Evolutionary conservation across 1,140 invertebrate genomes (phyloP), one percentile per base, ranked within the genome.

Genomic region (Micrasema minimum): DNA sequence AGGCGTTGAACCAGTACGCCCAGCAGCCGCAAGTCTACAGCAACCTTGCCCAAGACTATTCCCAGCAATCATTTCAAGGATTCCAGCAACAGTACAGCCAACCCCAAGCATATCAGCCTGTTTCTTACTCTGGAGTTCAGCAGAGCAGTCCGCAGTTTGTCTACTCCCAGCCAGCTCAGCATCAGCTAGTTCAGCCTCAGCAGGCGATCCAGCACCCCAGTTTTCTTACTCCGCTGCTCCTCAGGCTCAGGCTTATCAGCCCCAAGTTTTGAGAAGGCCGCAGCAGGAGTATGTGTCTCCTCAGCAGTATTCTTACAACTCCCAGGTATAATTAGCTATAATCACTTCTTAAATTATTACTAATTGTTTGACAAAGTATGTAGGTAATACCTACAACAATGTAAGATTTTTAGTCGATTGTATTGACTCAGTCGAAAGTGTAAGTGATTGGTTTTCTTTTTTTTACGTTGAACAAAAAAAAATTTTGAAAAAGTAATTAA

Each of bases 1-100:
- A 41, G 2, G 31, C 16, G 48, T 45, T 41, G 11, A 38, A 55
- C 11, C 72, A 55, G 9, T 61, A 69, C 46, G n/a, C 50, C 0
- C 53, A 50, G 9, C 68, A 55, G 43, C 72, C 46, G 0, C 59
- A 66, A 67, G 31, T 26, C 18, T 72, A 61, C 26, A n/a, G 37
- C 37, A 45, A 46, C 16, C n/a, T 55, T 6, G n/a, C 51, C 11
- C 55, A 59, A 38, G 55, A 59, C 5, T 59, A 20, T 14, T 9
- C 37, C 2, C 37, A 22, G 18, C 18, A 2, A 0, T 18, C 35
- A 4, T 26, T 18, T 9, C 37, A 38, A 16, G 31, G 16, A n/a
- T 31, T 31, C 23, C 51, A 35, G n/a, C 3, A 51, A 22, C 61
- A 65, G 14, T 22, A 20, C 10, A 45, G 50, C n/a, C 37, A 38